Percentiles rank a stretch among this genome's conserved stretches.
These are phyloP conservation scores for Sanderia malayensis DNA, from an alignment of 30 jellyfish, hydroid and myxozoan genomes.

Conservation along the genomic window DNA sequence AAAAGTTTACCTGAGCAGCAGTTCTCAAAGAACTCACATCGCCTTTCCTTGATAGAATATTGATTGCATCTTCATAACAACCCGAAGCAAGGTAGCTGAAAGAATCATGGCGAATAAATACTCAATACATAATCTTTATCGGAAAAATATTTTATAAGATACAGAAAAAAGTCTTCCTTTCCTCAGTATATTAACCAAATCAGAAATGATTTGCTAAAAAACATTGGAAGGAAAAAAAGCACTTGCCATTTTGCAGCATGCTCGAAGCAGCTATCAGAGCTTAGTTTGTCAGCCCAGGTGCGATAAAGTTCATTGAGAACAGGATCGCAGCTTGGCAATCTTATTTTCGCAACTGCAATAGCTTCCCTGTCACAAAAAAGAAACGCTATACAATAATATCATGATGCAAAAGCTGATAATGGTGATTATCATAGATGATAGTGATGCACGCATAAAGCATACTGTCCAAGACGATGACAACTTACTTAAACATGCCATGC, in stretches of 20 bases:
- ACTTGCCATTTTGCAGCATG: constrained; percentile 92
- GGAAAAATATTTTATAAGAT: too few species aligned
- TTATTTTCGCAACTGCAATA: constrained; percentile 78
- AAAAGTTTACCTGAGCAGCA: constrained; percentile 76
- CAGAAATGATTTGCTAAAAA: too few species aligned
- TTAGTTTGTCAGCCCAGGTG: constrained; percentile 78
- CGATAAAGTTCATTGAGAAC: constrained; percentile 58
- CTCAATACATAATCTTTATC: too few species aligned
- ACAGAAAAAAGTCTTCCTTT: too few species aligned
- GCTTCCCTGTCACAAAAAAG: constrained; percentile 72
- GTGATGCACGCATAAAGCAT: too few species aligned
- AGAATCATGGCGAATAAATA: too few species aligned
- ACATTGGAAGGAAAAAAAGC: background rate
- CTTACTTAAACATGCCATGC: constrained; percentile 75
- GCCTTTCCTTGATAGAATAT: constrained; percentile 69
- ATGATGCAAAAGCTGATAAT: background rate
- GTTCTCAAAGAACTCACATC: constrained; percentile 72
- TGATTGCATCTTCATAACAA: constrained; percentile 64
- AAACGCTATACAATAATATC: background rate
- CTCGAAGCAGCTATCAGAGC: constrained; percentile 69
- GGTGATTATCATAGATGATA: too few species aligned
- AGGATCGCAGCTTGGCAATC: constrained; percentile 66
- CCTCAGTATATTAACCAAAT: too few species aligned
- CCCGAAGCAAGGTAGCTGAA: constrained; percentile 86
- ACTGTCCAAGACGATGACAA: too few species aligned